Evolutionary conservation across 2,888 invertebrate genomes (phyloP).

Genomic region (Chromoteleia sp.): DNA sequence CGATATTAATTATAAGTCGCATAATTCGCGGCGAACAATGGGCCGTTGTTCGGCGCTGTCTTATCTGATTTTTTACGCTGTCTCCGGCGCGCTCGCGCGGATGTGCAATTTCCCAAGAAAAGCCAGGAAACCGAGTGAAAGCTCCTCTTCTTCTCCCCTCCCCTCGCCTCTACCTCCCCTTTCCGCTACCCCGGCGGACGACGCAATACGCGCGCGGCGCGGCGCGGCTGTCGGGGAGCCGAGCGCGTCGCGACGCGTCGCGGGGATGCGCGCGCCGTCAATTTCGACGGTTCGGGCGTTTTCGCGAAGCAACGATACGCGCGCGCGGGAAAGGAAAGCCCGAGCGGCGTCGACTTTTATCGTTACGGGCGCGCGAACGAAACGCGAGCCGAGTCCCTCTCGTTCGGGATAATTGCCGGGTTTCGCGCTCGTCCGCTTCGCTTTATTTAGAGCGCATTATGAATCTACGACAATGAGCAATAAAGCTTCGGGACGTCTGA

Average conservation of each 20-base stretch:
- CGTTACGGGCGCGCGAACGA: background rate
- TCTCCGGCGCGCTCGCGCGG: slow-evolving; percentile 52
- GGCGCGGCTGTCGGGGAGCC: no score
- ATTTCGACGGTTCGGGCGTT: slow-evolving; percentile 24
- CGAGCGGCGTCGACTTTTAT: slow-evolving; percentile 10
- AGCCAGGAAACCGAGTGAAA: slow-evolving; percentile 71
- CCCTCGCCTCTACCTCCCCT: no score
- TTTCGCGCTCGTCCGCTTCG: slow-evolving; percentile 19
- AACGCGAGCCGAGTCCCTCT: no score
- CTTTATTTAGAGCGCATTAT: slow-evolving; percentile 50
- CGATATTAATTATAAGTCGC: slow-evolving; percentile 62
- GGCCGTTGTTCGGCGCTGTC: slow-evolving; percentile 56
- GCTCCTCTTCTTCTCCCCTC: no score
- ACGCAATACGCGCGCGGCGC: slow-evolving; percentile 29
- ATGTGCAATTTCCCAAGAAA: slow-evolving; percentile 70
- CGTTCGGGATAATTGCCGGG: slow-evolving; percentile 29
- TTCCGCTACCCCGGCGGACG: no score
- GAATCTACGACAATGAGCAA: slow-evolving; percentile 40
- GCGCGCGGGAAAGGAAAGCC: slow-evolving; percentile 60
- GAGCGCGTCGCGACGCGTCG: no score
- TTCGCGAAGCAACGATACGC: slow-evolving; percentile 50
- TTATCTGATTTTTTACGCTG: slow-evolving; percentile 66
- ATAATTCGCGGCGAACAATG: slow-evolving; percentile 63
- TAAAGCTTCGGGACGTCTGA: no score
- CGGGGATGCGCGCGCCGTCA: no score